Evolutionary conservation across 2,797 vertebrate species (phyloP).

Genomic region (Antennarius maculatus): DNA sequence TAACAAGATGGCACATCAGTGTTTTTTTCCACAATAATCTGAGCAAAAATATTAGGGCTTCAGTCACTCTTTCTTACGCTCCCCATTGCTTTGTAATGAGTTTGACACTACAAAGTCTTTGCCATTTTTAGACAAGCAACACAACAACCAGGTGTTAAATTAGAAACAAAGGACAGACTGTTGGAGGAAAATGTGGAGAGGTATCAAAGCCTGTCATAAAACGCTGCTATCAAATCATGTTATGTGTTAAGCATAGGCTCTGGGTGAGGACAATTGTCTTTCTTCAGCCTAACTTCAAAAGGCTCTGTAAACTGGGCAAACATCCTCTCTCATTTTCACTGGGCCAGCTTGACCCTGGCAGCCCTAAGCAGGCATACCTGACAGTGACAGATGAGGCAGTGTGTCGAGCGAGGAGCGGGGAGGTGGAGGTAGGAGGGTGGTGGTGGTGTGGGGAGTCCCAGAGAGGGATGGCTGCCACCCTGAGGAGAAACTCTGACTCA

Average conservation of each 20-base stretch:
- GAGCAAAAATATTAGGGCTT: conserved; percentile 58
- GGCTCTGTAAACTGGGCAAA: conserved; percentile 69
- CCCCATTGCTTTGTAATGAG: conserved; percentile 39
- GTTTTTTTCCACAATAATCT: conserved; percentile 62
- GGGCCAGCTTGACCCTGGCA: conserved; percentile 66
- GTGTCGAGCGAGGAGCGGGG: conserved; percentile 60
- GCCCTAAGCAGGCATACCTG: conserved; percentile 64
- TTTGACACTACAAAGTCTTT: conserved; percentile 51
- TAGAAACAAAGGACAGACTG: conserved; percentile 57
- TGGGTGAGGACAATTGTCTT: conserved; percentile 59
- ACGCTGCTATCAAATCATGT: conserved; percentile 43
- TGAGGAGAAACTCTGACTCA: conserved; percentile 80
- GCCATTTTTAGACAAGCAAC: conserved; percentile 55
- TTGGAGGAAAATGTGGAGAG: conserved; percentile 49
- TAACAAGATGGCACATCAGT: conserved; percentile 75
- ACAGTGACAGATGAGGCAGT: conserved; percentile 80
- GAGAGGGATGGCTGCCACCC: conserved; percentile 66
- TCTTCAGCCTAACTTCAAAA: conserved; percentile 69
- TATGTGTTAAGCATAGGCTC: conserved; percentile 58
- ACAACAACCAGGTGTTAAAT: conserved; percentile 61
- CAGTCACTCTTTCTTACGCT: conserved; percentile 46
- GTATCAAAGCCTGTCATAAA: conserved; percentile 63
- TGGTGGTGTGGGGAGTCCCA: conserved; percentile 60
- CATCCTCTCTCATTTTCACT: conserved; percentile 67
- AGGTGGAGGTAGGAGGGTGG: conserved; percentile 36